A percentile compares a stretch with the other conserved stretches of the same genome.
Conservation (phyloP, 2,888 invertebrate genomes). For the Hoplodrina ambigua region DNA sequence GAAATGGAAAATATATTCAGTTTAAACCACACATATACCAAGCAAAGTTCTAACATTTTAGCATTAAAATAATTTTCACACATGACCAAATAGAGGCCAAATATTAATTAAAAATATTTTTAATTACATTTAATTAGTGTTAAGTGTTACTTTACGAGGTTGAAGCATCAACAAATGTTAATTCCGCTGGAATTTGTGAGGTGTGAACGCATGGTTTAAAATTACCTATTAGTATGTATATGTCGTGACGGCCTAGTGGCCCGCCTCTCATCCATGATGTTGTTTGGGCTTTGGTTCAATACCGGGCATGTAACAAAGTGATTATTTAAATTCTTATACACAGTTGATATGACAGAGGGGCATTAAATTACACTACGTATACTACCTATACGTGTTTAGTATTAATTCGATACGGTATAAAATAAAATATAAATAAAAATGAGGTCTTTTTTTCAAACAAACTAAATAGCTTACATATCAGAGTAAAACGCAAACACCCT, state of each 20-base stretch:
- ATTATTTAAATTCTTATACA: no score
- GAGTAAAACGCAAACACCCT: no score
- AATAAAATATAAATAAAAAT: no score
- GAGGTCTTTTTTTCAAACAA: no score
- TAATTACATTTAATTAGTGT: conserved; percentile 46
- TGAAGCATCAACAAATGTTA: conserved; percentile 3
- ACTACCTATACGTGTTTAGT: no score
- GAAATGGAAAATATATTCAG: not conserved
- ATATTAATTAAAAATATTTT: conserved; percentile 49
- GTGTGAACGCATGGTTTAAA: conserved; percentile 28
- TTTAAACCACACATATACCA: not conserved
- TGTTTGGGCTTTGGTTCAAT: no score
- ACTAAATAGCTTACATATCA: no score
- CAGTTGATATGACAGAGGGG: no score
- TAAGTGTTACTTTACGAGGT: conserved; percentile 42
- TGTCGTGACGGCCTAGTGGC: not conserved
- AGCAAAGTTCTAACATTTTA: conserved; percentile 6
- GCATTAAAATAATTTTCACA: conserved; percentile 28
- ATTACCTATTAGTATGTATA: conserved; percentile 4
- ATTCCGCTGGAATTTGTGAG: conserved; percentile 32
- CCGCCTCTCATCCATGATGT: no score
- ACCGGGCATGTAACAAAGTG: no score
- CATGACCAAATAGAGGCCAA: conserved; percentile 39
- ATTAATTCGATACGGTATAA: no score
- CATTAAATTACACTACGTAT: no score